Conservation (phyloP, 1,140 invertebrate genomes). For the Riptortus pedestris region DNA sequence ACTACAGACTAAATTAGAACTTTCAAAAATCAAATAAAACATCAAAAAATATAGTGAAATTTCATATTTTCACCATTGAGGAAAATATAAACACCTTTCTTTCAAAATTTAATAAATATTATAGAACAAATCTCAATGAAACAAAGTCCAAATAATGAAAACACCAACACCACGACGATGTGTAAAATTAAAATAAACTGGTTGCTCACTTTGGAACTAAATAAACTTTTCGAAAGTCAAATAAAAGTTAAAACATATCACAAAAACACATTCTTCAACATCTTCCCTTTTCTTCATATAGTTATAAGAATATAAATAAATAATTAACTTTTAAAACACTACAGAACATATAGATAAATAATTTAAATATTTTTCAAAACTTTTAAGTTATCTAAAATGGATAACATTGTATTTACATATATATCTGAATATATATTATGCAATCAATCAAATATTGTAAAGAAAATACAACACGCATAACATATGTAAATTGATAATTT, state of each 20-base stretch:
- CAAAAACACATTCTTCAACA: conserved; percentile 17
- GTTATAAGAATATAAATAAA: conserved; percentile 3
- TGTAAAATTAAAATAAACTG: conserved; percentile 22
- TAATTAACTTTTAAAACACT: neutral
- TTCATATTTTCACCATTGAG: conserved; percentile 3
- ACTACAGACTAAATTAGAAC: no score
- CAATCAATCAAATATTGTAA: no score
- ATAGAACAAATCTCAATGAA: conserved; percentile 11
- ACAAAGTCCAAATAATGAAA: conserved; percentile 16
- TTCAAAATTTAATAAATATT: conserved; percentile 6
- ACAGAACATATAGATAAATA: neutral
- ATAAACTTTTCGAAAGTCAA: conserved; percentile 18
- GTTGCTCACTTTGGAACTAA: conserved; percentile 17
- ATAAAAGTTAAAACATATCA: conserved; percentile 24
- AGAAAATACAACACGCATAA: neutral
- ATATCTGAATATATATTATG: no score
- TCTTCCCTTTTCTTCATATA: neutral
- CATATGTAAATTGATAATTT: neutral
- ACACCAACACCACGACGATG: conserved; percentile 14
- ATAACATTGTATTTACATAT: no score
- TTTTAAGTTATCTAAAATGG: no score
- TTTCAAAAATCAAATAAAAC: conserved; percentile 17
- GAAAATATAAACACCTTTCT: conserved; percentile 18
- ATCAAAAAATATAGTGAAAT: neutral
- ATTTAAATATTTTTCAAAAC: neutral